Conservation (phyloP, 1,140 invertebrate species). For the Chlorops oryzae region DNA sequence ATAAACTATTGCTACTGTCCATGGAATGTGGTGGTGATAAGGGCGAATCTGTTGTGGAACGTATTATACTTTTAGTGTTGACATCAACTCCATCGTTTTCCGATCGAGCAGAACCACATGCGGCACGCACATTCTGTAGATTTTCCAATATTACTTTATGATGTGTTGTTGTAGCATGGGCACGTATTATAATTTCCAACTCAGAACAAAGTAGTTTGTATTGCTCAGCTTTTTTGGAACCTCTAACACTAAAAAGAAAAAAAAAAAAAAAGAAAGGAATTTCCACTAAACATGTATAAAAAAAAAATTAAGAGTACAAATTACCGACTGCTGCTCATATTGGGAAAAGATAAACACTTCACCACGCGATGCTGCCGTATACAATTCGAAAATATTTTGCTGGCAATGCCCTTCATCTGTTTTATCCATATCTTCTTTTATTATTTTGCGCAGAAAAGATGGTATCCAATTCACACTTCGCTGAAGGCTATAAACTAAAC, state of each 20-base stretch:
- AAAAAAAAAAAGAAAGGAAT: conserved; percentile 3
- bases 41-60: conserved; percentile 75
- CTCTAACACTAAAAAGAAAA: conserved; percentile 43
- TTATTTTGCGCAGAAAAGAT: conserved; percentile 70
- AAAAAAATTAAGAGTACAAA: background rate
- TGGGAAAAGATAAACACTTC: conserved; percentile 67
- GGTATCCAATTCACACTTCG: conserved; percentile 74
- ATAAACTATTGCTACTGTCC: conserved; percentile 37
- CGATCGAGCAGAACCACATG: conserved; percentile 57
- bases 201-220: conserved; percentile 86
- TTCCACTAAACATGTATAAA: background rate
- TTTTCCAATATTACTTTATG: conserved; percentile 79
- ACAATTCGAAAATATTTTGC: conserved; percentile 75
- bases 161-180: conserved; percentile 60
- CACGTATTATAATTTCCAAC: conserved; percentile 74
- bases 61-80: conserved; percentile 55
- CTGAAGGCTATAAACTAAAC: conserved; percentile 66
- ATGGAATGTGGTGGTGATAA: conserved; percentile 63
- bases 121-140: conserved; percentile 65
- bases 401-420: conserved; percentile 84
- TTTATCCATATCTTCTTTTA: conserved; percentile 77
- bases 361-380: conserved; percentile 76
- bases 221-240: conserved; percentile 74
- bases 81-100: conserved; percentile 53
- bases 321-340: conserved; percentile 54